These are phyloP conservation scores for Bombus superbus DNA, from an alignment of 1,140 invertebrate genomes.

Conservation along the genomic window DNA sequence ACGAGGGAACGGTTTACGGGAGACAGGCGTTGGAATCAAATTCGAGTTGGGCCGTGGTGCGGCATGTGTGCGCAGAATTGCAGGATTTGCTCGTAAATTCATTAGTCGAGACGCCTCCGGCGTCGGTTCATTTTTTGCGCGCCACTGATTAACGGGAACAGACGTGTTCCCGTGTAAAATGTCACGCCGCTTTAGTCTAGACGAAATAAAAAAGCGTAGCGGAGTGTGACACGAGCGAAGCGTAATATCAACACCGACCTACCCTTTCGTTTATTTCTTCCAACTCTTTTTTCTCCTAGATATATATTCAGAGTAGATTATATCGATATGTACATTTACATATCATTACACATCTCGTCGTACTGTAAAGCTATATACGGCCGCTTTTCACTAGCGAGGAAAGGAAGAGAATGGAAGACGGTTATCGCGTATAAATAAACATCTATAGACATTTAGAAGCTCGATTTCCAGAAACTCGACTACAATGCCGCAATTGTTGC, in stretches of 20 bases:
- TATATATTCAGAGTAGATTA: neutral
- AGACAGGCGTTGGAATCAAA: neutral
- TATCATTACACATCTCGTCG: no score
- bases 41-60: neutral
- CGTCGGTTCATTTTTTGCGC: neutral
- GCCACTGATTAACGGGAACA: constrained; percentile 9
- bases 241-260: neutral
- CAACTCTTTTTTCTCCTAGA: neutral
- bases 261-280: neutral
- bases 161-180: constrained; percentile 10
- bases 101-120: neutral
- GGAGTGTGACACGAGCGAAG: neutral
- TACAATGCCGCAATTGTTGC: no score
- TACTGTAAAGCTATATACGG: no score
- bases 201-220: neutral
- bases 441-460: no score
- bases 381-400: no score
- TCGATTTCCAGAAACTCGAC: no score
- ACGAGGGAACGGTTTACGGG: neutral
- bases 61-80: neutral
- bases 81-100: constrained; percentile 21
- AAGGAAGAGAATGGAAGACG: no score
- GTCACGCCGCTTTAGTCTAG: constrained; percentile 5
- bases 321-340: neutral
- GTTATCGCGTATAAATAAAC: no score